These are phyloP conservation scores for Etia nguti DNA, from an alignment of 2,113 vertebrate genomes.

Conservation along the genomic window DNA sequence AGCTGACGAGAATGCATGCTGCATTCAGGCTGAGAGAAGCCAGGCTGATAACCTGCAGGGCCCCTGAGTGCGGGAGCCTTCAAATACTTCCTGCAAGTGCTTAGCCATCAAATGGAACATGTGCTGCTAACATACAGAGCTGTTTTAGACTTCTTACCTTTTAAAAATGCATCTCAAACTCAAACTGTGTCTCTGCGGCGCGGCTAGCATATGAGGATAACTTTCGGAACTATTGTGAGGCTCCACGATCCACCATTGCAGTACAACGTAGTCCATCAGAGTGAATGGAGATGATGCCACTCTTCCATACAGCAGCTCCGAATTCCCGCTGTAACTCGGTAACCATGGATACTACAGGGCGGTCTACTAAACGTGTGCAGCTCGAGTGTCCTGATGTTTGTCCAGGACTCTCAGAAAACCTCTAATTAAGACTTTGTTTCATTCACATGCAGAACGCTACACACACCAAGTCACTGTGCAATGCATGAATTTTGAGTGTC, in stretches of 20 bases:
- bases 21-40: background rate
- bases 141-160: background rate
- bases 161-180: background rate
- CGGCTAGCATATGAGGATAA: background rate
- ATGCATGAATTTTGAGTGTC: background rate
- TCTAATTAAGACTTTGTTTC: background rate
- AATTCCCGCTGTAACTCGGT: background rate
- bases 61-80: background rate
- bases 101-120: rapidly evolving
- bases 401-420: background rate
- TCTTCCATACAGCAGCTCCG: background rate
- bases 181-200: background rate
- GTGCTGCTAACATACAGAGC: background rate
- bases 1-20: background rate
- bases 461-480: background rate
- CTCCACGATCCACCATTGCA: background rate
- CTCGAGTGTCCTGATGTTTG: background rate
- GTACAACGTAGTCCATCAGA: background rate
- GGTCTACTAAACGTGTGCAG: background rate
- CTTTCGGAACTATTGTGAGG: background rate
- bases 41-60: background rate
- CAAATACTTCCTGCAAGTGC: rapidly evolving
- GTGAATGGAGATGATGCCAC: background rate
- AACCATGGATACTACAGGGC: background rate
- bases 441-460: background rate